Conservation (phyloP, 1,140 invertebrate species). For the Heliconius hermathena region DNA sequence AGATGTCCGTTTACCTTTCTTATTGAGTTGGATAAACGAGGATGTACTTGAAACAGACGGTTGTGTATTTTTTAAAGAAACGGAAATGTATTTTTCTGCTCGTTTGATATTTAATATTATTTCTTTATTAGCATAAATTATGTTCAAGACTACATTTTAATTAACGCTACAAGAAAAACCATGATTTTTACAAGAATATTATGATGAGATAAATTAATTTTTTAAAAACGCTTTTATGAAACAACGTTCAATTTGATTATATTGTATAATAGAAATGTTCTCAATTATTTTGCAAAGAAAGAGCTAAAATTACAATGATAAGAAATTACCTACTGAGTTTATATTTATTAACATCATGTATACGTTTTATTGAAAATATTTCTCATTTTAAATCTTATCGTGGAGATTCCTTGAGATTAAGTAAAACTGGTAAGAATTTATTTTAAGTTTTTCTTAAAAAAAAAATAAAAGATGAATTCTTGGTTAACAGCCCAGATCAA, state of each 20-base stretch:
- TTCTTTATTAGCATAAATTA: background rate
- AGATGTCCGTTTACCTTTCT: conserved; percentile 31
- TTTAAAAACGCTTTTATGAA: background rate
- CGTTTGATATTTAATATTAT: background rate
- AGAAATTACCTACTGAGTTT: background rate
- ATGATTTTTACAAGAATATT: background rate
- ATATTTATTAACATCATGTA: background rate
- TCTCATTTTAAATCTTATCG: background rate
- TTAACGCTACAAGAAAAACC: background rate
- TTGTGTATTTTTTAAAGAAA: background rate
- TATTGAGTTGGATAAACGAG: conserved; percentile 13
- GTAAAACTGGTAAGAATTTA: background rate
- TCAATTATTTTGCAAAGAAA: background rate
- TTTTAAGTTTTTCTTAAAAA: background rate
- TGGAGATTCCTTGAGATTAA: background rate
- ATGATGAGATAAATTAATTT: background rate
- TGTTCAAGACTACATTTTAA: background rate
- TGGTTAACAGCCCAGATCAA: too few relatives aligned
- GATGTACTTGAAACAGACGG: background rate
- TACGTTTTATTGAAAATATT: background rate
- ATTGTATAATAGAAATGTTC: background rate
- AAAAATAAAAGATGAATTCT: too few relatives aligned
- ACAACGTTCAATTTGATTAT: too few relatives aligned
- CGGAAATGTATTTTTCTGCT: background rate
- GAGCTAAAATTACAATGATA: background rate